phyloP scores from a whole-genome alignment of 1,140 invertebrate species.

The Listronotus oregonensis region DNA sequence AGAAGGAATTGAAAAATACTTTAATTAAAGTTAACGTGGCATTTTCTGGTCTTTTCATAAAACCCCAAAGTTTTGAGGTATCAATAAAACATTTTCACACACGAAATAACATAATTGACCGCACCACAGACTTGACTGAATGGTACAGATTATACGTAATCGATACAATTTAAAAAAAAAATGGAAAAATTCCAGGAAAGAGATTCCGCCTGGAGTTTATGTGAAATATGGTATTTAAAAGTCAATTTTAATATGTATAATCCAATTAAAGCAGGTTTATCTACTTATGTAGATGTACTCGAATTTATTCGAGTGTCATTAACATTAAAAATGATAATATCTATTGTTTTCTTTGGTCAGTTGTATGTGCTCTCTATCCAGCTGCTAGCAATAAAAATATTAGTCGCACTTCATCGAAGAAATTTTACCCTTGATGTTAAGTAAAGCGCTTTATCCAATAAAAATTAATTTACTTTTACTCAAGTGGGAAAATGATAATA shows the following conservation, averaged over 20 bases:
- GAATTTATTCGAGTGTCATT: slow-evolving; percentile 24
- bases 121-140: slow-evolving; percentile 25
- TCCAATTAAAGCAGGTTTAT: too few relatives aligned
- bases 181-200: slow-evolving; percentile 49
- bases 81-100: slow-evolving; percentile 22
- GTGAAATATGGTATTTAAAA: slow-evolving; percentile 42
- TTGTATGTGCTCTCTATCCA: slow-evolving; percentile 25
- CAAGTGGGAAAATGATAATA: not conserved
- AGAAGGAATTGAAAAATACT: not conserved
- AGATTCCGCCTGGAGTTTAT: slow-evolving; percentile 51
- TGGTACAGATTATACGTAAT: slow-evolving; percentile 27
- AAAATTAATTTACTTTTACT: slow-evolving; percentile 18
- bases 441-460: not conserved
- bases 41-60: slow-evolving; percentile 14
- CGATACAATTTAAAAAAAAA: slow-evolving; percentile 24
- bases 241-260: slow-evolving; percentile 46
- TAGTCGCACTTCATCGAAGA: slow-evolving; percentile 5
- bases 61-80: slow-evolving; percentile 5
- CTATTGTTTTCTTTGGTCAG: slow-evolving; percentile 31
- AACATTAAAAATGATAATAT: slow-evolving; percentile 34
- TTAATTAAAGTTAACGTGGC: slow-evolving; percentile 24
- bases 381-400: not conserved
- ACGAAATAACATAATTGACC: slow-evolving; percentile 31
- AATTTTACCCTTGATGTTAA: slow-evolving; percentile 23
- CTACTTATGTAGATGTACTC: not conserved